Percentiles rank a stretch among this genome's conserved stretches.
These are phyloP conservation scores for Ichneumoninae sp. DNA, from an alignment of 2,888 invertebrate genomes.

Conservation along the genomic window DNA sequence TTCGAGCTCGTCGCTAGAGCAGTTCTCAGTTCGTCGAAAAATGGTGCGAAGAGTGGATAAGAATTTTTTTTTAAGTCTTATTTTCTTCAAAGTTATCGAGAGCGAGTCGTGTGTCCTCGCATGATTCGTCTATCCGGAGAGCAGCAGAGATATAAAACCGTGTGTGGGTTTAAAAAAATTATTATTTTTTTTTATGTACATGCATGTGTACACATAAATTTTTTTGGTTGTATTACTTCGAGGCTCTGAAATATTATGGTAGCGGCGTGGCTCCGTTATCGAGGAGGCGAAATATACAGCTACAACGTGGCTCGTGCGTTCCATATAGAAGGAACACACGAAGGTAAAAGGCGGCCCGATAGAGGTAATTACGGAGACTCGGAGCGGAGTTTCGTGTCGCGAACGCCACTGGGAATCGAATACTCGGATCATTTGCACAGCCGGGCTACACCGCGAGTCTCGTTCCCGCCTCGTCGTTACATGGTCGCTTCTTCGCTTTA, in stretches of 20 bases:
- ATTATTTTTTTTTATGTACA: background rate
- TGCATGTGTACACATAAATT: background rate
- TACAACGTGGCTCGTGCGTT: conserved; percentile 21
- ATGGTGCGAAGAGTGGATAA: conserved; percentile 12
- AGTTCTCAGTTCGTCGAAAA: conserved; percentile 26
- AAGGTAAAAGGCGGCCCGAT: conserved; percentile 45
- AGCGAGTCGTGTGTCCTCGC: background rate
- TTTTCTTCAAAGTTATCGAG: conserved; percentile 4
- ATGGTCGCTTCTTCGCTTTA: conserved; percentile 28
- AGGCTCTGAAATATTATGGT: conserved; percentile 38
- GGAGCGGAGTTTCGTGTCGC: conserved; percentile 18
- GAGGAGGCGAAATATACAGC: conserved; percentile 6
- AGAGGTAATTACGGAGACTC: conserved; percentile 55
- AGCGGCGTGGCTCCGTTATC: conserved; percentile 19
- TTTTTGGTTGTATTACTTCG: background rate
- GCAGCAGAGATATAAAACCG: conserved; percentile 15
- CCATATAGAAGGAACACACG: conserved; percentile 49
- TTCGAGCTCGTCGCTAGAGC: conserved; percentile 49
- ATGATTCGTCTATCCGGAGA: background rate
- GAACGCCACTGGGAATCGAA: conserved; percentile 69
- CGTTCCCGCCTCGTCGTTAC: conserved; percentile 41
- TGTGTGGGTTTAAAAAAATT: background rate
- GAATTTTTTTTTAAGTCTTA: background rate
- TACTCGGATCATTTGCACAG: conserved; percentile 79
- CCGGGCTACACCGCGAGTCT: conserved; percentile 70